Conservation (phyloP, 2,888 invertebrate species). For the Ellobium chinense region DNA sequence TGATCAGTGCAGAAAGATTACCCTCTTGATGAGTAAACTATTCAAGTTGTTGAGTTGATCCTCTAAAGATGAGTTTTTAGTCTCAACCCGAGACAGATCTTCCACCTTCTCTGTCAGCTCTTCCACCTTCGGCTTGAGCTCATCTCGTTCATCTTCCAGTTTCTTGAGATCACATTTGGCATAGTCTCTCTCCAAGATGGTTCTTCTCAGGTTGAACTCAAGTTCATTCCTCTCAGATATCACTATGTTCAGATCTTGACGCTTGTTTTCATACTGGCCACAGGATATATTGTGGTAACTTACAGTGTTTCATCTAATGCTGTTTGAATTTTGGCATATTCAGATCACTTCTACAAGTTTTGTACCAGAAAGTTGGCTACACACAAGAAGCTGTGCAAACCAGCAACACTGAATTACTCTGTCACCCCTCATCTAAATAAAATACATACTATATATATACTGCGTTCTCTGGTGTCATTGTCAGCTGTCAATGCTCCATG, state of each 20-base stretch:
- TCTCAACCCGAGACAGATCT: conserved; percentile 53
- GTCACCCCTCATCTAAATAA: too few relatives aligned
- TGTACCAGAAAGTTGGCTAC: too few relatives aligned
- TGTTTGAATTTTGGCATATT: too few relatives aligned
- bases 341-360: too few relatives aligned
- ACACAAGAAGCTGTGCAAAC: too few relatives aligned
- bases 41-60: conserved; percentile 58
- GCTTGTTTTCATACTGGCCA: conserved; percentile 22
- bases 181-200: conserved; percentile 44
- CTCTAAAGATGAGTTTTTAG: conserved; percentile 58
- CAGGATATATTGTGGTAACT: background rate
- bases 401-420: too few relatives aligned
- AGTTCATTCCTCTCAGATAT: conserved; percentile 57
- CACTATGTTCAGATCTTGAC: conserved; percentile 52
- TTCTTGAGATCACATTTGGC: conserved; percentile 51
- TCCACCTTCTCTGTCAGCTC: conserved; percentile 52
- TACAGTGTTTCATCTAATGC: too few relatives aligned
- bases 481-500: too few relatives aligned
- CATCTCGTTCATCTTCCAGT: conserved; percentile 52
- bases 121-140: conserved; percentile 52
- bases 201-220: conserved; percentile 48
- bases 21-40: conserved; percentile 63
- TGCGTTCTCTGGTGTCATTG: too few relatives aligned
- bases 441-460: too few relatives aligned
- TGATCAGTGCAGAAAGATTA: conserved; percentile 45